phyloP scores from a whole-genome alignment of 1,140 invertebrate species.

The Platyura marginata region DNA sequence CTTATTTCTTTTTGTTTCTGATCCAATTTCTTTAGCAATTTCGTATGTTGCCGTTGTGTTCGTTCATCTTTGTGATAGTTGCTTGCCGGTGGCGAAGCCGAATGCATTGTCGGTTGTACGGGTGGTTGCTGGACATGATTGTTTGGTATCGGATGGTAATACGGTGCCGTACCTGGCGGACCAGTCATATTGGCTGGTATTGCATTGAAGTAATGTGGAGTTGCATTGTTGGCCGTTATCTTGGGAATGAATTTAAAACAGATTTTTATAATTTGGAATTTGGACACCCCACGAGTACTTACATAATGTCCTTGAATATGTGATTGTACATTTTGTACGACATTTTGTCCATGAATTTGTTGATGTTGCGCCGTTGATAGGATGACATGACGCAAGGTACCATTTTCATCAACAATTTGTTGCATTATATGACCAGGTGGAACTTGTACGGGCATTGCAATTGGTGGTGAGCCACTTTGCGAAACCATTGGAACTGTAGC shows the following conservation, averaged over 20 bases:
- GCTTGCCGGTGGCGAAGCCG: slow-evolving; percentile 28
- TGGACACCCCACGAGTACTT: too few relatives aligned
- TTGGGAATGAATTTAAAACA: too few relatives aligned
- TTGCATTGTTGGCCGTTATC: slow-evolving; percentile 29
- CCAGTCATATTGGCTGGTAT: slow-evolving; percentile 37
- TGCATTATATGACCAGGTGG: slow-evolving; percentile 76
- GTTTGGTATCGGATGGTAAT: slow-evolving; percentile 32
- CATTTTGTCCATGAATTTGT: slow-evolving; percentile 23
- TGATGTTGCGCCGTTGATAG: slow-evolving; percentile 53
- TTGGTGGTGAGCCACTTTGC: slow-evolving; percentile 51
- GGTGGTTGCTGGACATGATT: slow-evolving; percentile 15
- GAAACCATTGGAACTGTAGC: slow-evolving; percentile 73
- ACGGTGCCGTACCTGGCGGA: slow-evolving; percentile 26
- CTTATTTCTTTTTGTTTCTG: slow-evolving; percentile 38
- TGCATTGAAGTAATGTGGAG: slow-evolving; percentile 28
- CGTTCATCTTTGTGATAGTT: slow-evolving; percentile 55
- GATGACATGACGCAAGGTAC: slow-evolving; percentile 69
- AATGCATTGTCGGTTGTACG: slow-evolving; percentile 29
- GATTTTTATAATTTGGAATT: too few relatives aligned
- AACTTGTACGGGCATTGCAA: slow-evolving; percentile 73
- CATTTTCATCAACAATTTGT: slow-evolving; percentile 76
- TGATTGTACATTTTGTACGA: slow-evolving; percentile 15
- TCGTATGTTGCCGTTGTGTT: slow-evolving; percentile 50
- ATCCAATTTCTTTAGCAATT: slow-evolving; percentile 52
- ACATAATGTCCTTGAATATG: slow-evolving; percentile 4